Evolutionary conservation across 2,888 invertebrate genomes (phyloP).

Genomic region (Brenthis hecate): DNA sequence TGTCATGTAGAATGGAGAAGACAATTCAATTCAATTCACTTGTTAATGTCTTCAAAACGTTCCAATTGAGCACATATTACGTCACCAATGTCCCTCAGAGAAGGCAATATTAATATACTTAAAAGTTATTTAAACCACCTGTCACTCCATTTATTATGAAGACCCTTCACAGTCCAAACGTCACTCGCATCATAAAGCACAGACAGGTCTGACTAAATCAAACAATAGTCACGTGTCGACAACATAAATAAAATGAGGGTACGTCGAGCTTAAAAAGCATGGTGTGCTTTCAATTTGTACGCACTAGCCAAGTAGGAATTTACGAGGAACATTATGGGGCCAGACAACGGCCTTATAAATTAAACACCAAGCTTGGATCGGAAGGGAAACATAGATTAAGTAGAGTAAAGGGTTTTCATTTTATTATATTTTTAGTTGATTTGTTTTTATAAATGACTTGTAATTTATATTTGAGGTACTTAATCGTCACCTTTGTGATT

Average conservation of each 20-base stretch:
- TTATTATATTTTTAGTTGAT: background rate
- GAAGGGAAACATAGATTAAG: constrained; percentile 57
- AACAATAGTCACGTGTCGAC: constrained; percentile 62
- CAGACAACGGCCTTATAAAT: constrained; percentile 72
- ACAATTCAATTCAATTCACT: too few relatives aligned
- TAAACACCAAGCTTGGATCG: constrained; percentile 57
- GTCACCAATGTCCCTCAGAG: too few relatives aligned
- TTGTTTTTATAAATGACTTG: too few relatives aligned
- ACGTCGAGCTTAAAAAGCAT: constrained; percentile 57
- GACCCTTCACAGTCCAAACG: background rate
- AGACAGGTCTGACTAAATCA: constrained; percentile 18
- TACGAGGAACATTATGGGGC: constrained; percentile 55
- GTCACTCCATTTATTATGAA: background rate
- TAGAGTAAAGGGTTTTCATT: background rate
- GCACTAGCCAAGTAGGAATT: constrained; percentile 52
- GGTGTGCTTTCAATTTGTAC: constrained; percentile 70
- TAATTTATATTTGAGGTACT: too few relatives aligned
- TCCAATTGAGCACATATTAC: too few relatives aligned
- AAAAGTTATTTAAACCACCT: too few relatives aligned
- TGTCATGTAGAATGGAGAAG: too few relatives aligned
- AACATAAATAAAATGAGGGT: constrained; percentile 74
- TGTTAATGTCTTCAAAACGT: too few relatives aligned
- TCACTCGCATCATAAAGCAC: constrained; percentile 6
- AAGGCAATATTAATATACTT: too few relatives aligned
- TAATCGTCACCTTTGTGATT: too few relatives aligned